These are phyloP conservation scores for Herpailurus yagouaroundi DNA, from an alignment of 2,113 vertebrate genomes.

Conservation along the genomic window DNA sequence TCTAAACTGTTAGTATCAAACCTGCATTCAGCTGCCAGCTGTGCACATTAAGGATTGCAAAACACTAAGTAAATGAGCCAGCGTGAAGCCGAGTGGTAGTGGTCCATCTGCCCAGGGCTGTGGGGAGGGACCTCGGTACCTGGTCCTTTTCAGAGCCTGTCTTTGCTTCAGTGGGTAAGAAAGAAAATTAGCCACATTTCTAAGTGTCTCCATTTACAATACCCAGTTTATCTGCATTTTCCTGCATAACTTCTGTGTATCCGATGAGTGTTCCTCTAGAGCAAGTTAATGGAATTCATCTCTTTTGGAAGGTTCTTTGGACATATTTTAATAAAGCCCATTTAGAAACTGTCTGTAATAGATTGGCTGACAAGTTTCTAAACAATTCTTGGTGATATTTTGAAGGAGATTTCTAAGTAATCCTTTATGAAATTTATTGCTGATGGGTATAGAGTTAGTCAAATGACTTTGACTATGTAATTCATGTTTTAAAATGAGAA, in stretches of 20 bases:
- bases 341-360: conserved; percentile 84
- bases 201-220: conserved; percentile 83
- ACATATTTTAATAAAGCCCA: conserved; percentile 85
- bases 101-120: conserved; percentile 91
- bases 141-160: conserved; percentile 87
- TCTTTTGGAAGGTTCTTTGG: conserved; percentile 85
- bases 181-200: conserved; percentile 84
- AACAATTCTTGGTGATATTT: conserved; percentile 81
- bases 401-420: conserved; percentile 80
- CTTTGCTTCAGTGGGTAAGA: conserved; percentile 83
- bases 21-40: conserved; percentile 93
- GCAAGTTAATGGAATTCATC: conserved; percentile 83
- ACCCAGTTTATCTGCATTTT: conserved; percentile 84
- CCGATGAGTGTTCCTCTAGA: conserved; percentile 81
- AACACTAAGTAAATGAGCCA: conserved; percentile 92
- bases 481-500: conserved; percentile 46
- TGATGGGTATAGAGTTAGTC: conserved; percentile 17
- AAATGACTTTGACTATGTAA: neutral
- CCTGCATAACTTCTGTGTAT: conserved; percentile 86
- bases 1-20: conserved; percentile 94
- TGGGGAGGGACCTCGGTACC: conserved; percentile 88
- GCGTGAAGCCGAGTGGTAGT: conserved; percentile 89
- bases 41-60: conserved; percentile 93
- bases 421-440: conserved; percentile 76
- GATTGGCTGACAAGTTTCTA: conserved; percentile 83